Conservation (phyloP, 1,140 invertebrate genomes). For the Caenorhabditis inopinata region DNA sequence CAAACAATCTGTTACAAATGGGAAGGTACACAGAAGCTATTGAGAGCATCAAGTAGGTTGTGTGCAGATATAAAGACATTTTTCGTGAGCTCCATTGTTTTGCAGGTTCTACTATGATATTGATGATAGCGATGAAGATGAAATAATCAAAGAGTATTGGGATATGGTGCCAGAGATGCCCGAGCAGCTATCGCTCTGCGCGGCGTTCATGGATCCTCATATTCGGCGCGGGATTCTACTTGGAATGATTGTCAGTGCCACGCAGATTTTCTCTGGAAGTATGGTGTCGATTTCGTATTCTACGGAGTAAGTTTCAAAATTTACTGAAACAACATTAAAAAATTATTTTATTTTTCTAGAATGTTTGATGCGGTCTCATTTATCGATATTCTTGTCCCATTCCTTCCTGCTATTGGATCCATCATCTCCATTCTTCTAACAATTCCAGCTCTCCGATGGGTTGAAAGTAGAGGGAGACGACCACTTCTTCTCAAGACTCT, state of each 20-base stretch:
- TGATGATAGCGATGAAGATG: constrained; percentile 43
- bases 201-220: constrained; percentile 26
- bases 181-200: constrained; percentile 30
- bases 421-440: constrained; percentile 53
- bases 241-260: constrained; percentile 54
- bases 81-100: background rate
- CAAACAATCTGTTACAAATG: constrained; percentile 35
- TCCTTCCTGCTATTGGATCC: constrained; percentile 51
- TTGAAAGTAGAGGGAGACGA: constrained; percentile 52
- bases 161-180: constrained; percentile 36
- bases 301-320: constrained; percentile 47
- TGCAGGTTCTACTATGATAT: constrained; percentile 50
- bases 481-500: constrained; percentile 52
- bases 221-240: constrained; percentile 48
- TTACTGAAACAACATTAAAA: background rate
- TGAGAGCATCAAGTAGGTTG: constrained; percentile 18
- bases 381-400: constrained; percentile 49
- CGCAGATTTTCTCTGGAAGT: constrained; percentile 53
- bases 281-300: constrained; percentile 55
- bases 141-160: constrained; percentile 37
- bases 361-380: constrained; percentile 56
- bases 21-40: constrained; percentile 32
- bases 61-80: background rate
- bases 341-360: constrained; percentile 31
- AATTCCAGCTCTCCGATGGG: constrained; percentile 53